phyloP scores from a whole-genome alignment of 2,888 invertebrate genomes.

The Cenopis cana region DNA sequence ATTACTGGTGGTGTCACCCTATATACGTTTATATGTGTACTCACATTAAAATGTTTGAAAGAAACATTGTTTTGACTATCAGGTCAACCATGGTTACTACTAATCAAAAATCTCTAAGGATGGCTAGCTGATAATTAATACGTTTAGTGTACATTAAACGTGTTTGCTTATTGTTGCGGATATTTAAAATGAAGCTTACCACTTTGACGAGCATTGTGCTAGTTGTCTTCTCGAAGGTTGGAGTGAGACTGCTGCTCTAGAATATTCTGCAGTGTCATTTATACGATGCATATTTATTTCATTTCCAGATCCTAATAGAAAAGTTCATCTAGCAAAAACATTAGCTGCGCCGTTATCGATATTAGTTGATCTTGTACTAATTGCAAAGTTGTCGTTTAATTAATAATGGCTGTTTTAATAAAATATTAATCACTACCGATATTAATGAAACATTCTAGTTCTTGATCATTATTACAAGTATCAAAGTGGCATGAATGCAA shows the following conservation, averaged over 20 bases:
- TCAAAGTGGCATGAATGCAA: neutral
- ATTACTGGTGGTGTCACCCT: too few species aligned
- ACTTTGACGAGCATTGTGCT: constrained; percentile 17
- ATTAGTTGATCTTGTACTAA: neutral
- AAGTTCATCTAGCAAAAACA: neutral
- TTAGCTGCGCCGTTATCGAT: neutral
- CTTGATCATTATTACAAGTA: neutral
- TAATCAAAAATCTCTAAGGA: too few species aligned
- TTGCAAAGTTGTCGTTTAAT: neutral
- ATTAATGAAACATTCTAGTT: neutral
- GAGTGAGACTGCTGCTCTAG: neutral
- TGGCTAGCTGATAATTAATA: too few species aligned
- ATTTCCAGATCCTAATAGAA: neutral
- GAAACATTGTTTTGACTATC: too few species aligned
- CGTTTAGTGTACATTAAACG: too few species aligned
- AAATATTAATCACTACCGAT: constrained; percentile 4
- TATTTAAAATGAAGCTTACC: neutral
- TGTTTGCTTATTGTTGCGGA: too few species aligned
- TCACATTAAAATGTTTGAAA: too few species aligned
- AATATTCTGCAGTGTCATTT: neutral
- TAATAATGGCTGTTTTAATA: neutral
- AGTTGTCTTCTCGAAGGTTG: neutral
- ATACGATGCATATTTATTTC: neutral
- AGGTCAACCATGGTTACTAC: too few species aligned
- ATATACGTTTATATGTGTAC: too few species aligned